Conservation (phyloP, 2,797 vertebrate species). For the Stomatorhinus walkeri region DNA sequence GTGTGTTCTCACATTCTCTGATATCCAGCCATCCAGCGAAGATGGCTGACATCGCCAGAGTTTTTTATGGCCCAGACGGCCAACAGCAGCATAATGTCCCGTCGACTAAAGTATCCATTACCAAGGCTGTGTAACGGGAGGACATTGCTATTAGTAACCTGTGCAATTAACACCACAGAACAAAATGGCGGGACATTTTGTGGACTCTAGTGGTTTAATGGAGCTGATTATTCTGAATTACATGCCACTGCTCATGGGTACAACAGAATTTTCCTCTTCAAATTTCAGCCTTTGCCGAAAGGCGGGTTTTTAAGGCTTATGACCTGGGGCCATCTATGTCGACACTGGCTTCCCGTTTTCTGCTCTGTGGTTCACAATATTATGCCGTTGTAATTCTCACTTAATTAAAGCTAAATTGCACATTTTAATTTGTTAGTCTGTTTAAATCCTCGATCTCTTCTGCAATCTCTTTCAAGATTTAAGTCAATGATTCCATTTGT, state of each 20-base stretch:
- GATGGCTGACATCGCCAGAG: background rate
- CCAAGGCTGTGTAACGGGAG: background rate
- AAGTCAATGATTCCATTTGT: background rate
- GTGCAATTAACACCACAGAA: constrained; percentile 1
- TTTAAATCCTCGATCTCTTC: background rate
- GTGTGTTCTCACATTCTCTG: background rate
- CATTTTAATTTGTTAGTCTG: background rate
- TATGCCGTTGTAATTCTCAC: background rate
- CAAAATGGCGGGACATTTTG: background rate
- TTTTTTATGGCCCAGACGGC: background rate
- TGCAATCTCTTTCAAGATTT: background rate
- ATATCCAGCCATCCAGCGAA: background rate
- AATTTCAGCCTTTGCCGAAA: background rate
- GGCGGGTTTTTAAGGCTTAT: background rate
- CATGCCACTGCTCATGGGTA: background rate
- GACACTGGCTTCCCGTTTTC: background rate
- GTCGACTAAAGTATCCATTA: background rate
- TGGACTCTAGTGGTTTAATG: background rate
- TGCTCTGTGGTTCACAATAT: background rate
- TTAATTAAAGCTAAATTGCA: background rate
- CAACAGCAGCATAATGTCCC: background rate
- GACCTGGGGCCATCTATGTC: background rate
- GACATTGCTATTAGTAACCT: constrained; percentile 1
- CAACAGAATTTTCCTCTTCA: background rate
- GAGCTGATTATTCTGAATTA: constrained; percentile 3